These are phyloP conservation scores for Pipra filicauda DNA, from an alignment of 2,113 vertebrate species.

Conservation along the genomic window DNA sequence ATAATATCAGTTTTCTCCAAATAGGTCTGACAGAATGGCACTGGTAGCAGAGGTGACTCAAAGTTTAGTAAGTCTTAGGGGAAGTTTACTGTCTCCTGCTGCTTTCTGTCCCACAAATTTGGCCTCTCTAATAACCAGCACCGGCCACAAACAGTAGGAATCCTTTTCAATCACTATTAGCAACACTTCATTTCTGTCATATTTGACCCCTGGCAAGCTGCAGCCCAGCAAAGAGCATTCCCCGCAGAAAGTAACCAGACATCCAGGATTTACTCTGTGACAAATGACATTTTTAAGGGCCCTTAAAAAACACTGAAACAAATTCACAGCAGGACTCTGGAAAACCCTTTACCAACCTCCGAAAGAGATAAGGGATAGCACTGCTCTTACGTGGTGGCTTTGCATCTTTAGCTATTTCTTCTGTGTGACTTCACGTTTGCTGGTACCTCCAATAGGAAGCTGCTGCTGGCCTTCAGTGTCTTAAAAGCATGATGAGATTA, in stretches of 20 bases:
- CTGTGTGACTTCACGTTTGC: not conserved
- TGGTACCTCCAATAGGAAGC: not conserved
- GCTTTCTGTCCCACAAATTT: constrained; percentile 78
- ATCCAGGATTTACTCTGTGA: constrained; percentile 83
- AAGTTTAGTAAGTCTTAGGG: constrained; percentile 77
- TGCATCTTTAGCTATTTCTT: not conserved
- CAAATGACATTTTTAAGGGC: constrained; percentile 77
- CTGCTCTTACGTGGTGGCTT: not conserved
- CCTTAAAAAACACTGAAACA: constrained; percentile 76
- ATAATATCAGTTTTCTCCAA: constrained; percentile 86
- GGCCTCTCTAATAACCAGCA: constrained; percentile 70
- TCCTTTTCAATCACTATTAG: constrained; percentile 85
- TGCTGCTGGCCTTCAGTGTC: not conserved
- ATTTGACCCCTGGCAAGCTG: constrained; percentile 79
- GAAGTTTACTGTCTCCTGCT: constrained; percentile 83
- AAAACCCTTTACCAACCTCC: constrained; percentile 5
- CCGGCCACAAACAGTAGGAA: constrained; percentile 80
- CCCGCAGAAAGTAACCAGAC: constrained; percentile 78
- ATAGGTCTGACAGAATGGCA: constrained; percentile 66
- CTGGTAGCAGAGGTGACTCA: constrained; percentile 76
- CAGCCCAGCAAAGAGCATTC: constrained; percentile 73
- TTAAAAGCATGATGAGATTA: not conserved
- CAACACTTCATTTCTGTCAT: constrained; percentile 80
- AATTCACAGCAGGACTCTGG: constrained; percentile 72
- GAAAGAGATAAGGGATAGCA: not conserved